Evolutionary conservation across 1,140 invertebrate genomes (phyloP).

Genomic region (Apis florea): DNA sequence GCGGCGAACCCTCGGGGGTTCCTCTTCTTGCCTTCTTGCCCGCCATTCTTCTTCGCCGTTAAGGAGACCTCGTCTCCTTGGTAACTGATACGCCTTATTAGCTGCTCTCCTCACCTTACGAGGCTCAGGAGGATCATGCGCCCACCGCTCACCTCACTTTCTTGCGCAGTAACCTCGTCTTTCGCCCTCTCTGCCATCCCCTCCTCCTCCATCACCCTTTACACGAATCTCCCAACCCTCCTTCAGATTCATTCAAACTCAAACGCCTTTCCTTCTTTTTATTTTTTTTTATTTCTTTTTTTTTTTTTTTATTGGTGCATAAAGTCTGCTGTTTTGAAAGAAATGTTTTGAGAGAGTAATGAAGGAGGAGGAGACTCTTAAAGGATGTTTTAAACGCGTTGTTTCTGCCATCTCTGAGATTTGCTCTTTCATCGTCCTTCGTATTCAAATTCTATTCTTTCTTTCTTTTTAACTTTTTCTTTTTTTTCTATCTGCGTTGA

Average conservation of each 20-base stretch:
- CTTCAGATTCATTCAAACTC: neutral
- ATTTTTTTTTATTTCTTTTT: neutral
- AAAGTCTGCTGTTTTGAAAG: no score
- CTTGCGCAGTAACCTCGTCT: conserved; percentile 56
- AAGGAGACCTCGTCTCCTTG: conserved; percentile 71
- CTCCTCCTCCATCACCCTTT: neutral
- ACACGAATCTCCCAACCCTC: neutral
- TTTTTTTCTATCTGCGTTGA: no score
- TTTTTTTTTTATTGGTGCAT: neutral
- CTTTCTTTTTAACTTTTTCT: no score
- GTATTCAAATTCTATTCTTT: no score
- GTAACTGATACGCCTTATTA: conserved; percentile 74
- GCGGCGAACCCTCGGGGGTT: conserved; percentile 45
- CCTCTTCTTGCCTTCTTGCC: conserved; percentile 53
- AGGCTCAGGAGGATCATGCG: conserved; percentile 69
- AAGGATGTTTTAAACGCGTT: no score
- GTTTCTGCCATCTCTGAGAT: no score
- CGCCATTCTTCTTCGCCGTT: conserved; percentile 72
- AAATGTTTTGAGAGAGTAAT: no score
- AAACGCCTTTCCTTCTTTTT: no score
- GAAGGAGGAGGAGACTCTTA: no score
- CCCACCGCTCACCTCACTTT: conserved; percentile 51
- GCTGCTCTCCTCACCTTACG: conserved; percentile 65
- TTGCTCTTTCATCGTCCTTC: no score
- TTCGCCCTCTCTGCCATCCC: conserved; percentile 18